Conservation (phyloP, 2,888 invertebrate genomes). For the Cataglyphis livida region DNA sequence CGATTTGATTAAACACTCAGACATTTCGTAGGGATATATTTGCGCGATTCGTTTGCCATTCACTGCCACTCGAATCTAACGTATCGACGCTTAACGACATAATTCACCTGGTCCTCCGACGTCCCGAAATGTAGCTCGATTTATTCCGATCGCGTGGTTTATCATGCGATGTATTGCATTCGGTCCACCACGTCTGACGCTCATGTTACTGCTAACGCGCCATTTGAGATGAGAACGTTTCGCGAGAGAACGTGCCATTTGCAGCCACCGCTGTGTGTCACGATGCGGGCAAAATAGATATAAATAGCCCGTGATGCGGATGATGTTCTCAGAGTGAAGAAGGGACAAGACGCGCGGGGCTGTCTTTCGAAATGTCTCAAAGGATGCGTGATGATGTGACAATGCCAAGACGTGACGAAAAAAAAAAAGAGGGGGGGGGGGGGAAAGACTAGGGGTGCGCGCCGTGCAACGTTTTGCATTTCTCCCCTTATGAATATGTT, state of each 20-base stretch:
- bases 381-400: slow-evolving; percentile 44
- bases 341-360: slow-evolving; percentile 35
- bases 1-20: slow-evolving; percentile 13
- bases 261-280: slow-evolving; percentile 45
- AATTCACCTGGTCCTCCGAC: slow-evolving; percentile 36
- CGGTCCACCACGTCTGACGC: slow-evolving; percentile 32
- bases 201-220: slow-evolving; percentile 43
- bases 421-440: neutral
- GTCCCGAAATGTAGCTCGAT: slow-evolving; percentile 40
- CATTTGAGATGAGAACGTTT: slow-evolving; percentile 50
- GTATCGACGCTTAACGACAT: slow-evolving; percentile 48
- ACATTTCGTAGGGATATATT: slow-evolving; percentile 10
- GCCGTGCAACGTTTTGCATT: slow-evolving; percentile 58
- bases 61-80: slow-evolving; percentile 35
- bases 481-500: slow-evolving; percentile 79
- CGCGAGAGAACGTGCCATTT: slow-evolving; percentile 49
- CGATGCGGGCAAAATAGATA: slow-evolving; percentile 58
- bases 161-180: slow-evolving; percentile 49
- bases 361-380: slow-evolving; percentile 67
- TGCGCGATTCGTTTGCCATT: slow-evolving; percentile 23
- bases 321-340: neutral
- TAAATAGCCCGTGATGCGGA: slow-evolving; percentile 55
- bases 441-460: neutral
- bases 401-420: slow-evolving; percentile 32
- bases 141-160: slow-evolving; percentile 54